Conservation (phyloP, 2,113 vertebrate genomes). For the Mustela nigripes region DNA sequence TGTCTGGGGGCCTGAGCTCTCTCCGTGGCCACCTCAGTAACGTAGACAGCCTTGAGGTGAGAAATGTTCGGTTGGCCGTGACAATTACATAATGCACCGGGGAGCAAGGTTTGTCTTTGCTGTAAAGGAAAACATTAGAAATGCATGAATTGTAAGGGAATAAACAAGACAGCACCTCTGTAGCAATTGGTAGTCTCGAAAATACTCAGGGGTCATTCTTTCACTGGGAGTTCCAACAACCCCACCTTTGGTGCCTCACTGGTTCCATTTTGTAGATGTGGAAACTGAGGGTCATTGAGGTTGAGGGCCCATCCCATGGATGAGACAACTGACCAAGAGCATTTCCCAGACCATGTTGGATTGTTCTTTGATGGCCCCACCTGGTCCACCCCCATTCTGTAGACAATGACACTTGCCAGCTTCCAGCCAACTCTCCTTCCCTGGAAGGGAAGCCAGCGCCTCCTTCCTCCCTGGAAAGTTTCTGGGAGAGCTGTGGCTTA, state of each 20-base stretch:
- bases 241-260: rapidly evolving
- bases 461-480: not conserved
- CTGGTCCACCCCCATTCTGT: not conserved
- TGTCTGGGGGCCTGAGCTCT: conserved; percentile 75
- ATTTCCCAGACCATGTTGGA: rapidly evolving
- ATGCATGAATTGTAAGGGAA: rapidly evolving
- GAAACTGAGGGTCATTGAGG: not conserved
- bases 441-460: not conserved
- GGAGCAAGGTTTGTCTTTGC: rapidly evolving
- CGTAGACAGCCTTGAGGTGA: conserved; percentile 12
- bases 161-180: rapidly evolving
- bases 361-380: not conserved
- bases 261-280: not conserved
- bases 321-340: not conserved
- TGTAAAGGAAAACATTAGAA: rapidly evolving
- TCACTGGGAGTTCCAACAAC: not conserved
- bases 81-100: not conserved
- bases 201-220: rapidly evolving
- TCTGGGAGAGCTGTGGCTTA: not conserved
- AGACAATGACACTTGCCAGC: rapidly evolving
- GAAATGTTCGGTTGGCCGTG: conserved; percentile 63
- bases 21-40: conserved; percentile 65
- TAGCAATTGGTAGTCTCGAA: rapidly evolving
- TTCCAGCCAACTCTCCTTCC: rapidly evolving
- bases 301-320: rapidly evolving